phyloP scores from a whole-genome alignment of 2,888 invertebrate species.

The Pachliopta kotzebuea region DNA sequence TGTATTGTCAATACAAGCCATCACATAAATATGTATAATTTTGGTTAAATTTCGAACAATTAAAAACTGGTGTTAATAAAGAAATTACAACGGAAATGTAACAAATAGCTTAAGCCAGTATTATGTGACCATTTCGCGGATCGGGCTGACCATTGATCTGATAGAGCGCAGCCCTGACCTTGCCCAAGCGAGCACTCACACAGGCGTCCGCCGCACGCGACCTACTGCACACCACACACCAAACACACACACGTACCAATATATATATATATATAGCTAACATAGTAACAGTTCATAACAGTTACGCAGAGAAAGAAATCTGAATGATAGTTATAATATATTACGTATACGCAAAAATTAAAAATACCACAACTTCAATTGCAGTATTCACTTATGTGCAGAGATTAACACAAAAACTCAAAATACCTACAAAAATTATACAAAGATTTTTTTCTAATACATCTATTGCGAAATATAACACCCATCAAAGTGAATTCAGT shows the following conservation, averaged over 20 bases:
- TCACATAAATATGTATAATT: too few species aligned
- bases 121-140: constrained; percentile 51
- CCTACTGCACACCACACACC: constrained; percentile 46
- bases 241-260: constrained; percentile 39
- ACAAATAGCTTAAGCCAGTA: constrained; percentile 30
- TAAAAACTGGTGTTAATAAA: neutral
- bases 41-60: too few species aligned
- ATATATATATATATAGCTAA: constrained; percentile 8
- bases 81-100: neutral
- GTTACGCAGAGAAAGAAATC: neutral
- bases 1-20: too few species aligned
- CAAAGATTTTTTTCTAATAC: too few species aligned
- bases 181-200: constrained; percentile 69
- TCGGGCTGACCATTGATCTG: constrained; percentile 74
- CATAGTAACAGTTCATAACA: constrained; percentile 12
- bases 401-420: too few species aligned
- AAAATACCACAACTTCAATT: too few species aligned
- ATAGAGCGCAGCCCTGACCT: constrained; percentile 75
- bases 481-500: too few species aligned
- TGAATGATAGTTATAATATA: neutral
- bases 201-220: constrained; percentile 61
- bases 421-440: too few species aligned
- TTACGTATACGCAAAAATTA: neutral
- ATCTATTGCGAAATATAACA: too few species aligned
- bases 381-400: too few species aligned